Evolutionary conservation across 2,113 vertebrate species (phyloP).

Genomic region (Aviceda subcristata): DNA sequence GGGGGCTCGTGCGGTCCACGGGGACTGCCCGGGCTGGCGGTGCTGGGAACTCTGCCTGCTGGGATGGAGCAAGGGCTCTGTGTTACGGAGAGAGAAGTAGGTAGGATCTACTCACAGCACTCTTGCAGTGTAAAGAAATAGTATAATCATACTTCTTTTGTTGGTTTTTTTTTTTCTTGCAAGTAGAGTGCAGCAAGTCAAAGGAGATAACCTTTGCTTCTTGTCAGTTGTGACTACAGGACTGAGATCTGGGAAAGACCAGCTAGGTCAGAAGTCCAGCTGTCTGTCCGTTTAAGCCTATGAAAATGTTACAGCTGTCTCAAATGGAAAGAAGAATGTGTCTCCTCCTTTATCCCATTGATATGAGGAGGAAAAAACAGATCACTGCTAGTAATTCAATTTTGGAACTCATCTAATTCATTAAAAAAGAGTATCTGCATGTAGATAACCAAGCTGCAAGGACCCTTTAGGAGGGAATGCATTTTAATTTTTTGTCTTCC

Average conservation of each 20-base stretch:
- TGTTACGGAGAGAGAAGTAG: background rate
- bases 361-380: background rate
- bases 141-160: background rate
- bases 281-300: background rate
- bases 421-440: background rate
- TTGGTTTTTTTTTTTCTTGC: background rate
- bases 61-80: background rate
- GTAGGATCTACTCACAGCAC: background rate
- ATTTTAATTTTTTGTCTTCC: background rate
- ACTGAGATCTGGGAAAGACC: background rate
- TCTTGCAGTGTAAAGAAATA: background rate
- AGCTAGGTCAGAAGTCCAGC: background rate
- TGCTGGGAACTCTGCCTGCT: background rate
- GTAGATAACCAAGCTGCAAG: background rate
- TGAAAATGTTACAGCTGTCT: background rate
- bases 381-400: background rate
- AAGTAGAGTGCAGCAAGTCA: background rate
- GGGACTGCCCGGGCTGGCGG: accelerated
- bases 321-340: background rate
- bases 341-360: background rate
- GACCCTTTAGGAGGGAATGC: background rate
- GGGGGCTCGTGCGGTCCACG: background rate
- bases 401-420: background rate
- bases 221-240: background rate
- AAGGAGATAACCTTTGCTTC: background rate